Evolutionary conservation across 2,113 vertebrate genomes (phyloP), one percentile per base, ranked within the genome.

Genomic region (Smithornis capensis): DNA sequence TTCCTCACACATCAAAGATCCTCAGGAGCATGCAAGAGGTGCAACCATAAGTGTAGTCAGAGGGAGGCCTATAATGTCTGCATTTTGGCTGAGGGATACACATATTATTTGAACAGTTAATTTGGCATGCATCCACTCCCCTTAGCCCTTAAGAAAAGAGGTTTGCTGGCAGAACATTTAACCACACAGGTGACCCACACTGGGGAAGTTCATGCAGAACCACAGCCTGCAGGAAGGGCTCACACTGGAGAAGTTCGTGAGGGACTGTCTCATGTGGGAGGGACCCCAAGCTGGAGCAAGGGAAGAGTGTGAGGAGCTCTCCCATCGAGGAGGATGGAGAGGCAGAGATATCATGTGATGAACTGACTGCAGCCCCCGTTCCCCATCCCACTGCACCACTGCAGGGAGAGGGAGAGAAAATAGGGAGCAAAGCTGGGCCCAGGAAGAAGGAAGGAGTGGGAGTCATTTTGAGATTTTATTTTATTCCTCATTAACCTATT

Each of bases 21-120:
- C n/a, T 76, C 49, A 38, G 38, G 7, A 64, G 7, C 4, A 4
- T 37, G 16, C 10, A 55, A 49, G 28, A 53, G 12, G 9, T 25
- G 24, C 42, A 78, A 21, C 15, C 19, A 22, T 31, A 37, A 37
- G 6, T 16, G 25, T 5, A 52, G 37, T 37, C 64, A 89, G 55
- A 81, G 23, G 11, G 17, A n/a, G 3, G 3, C 28, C 37, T 52
- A 40, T 14, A 40, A 29, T 0, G 0, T 24, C 27, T 62, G 24
- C 1, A 3, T 77, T 94, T 81, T 70, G 60, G 14, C 53, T 80
- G 25, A 55, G 8, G 25, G 22, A 52, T 62, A 57, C 68, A 53
- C 12, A 57, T 47, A 47, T 22, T 47, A 22, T 59, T 49, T 42
- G 21, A 42, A 49, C 52, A 55, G 44, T 50, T 70, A 65, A 49